Percentiles rank a stretch among this genome's conserved stretches.
Conservation (phyloP, 2,113 vertebrate genomes). For the Trichomycterus rosablanca region DNA sequence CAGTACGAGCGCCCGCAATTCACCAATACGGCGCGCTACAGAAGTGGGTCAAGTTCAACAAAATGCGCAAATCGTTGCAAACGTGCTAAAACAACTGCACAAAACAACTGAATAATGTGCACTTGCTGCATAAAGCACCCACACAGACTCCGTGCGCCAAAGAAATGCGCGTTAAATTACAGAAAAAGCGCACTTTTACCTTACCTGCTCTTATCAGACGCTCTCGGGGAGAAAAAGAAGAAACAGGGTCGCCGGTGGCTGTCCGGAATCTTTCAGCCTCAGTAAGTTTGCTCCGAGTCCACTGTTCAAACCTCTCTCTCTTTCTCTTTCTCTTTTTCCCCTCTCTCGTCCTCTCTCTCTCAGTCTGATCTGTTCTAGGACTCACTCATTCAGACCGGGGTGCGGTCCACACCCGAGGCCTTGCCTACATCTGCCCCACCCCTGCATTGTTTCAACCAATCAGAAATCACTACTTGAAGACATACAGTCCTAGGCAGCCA, state of each 20-base stretch:
- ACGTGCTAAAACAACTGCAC: no score
- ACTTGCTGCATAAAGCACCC: not conserved
- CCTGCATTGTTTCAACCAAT: constrained; percentile 16
- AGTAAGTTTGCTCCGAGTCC: constrained; percentile 7
- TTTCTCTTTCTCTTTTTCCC: constrained; percentile 30
- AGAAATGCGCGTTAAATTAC: no score
- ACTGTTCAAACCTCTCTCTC: constrained; percentile 17
- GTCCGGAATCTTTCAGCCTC: constrained; percentile 20
- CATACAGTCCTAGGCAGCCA: constrained; percentile 49
- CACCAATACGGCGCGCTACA: not conserved
- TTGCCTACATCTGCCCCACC: constrained; percentile 15
- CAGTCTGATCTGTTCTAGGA: constrained; percentile 45
- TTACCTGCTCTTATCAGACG: no score
- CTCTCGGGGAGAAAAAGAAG: not conserved
- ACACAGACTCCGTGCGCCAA: not conserved
- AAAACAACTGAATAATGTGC: not conserved
- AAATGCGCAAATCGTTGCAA: not conserved
- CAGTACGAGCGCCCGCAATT: not conserved
- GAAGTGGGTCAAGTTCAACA: not conserved
- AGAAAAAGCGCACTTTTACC: no score
- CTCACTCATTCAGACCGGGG: constrained; percentile 53
- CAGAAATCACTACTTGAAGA: not conserved
- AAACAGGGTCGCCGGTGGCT: not conserved
- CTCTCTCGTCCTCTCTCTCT: not conserved
- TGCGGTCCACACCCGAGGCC: constrained; percentile 59